These are phyloP conservation scores for Anisognathus igniventris DNA, from an alignment of 2,797 vertebrate genomes.

Conservation along the genomic window DNA sequence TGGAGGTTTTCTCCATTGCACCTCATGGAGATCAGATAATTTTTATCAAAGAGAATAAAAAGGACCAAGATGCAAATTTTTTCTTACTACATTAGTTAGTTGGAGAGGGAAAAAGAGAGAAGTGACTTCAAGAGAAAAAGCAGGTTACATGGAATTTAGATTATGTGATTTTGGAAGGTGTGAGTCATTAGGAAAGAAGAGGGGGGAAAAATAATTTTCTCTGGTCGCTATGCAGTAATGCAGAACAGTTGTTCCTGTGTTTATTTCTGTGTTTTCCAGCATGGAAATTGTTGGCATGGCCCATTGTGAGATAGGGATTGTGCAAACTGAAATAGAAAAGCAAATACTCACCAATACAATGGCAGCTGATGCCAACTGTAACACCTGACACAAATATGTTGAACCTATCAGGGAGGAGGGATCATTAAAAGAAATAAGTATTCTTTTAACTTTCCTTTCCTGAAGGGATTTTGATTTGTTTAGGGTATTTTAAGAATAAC, in stretches of 20 bases:
- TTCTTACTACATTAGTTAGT: not conserved
- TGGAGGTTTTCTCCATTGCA: not conserved
- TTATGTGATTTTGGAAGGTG: conserved; percentile 49
- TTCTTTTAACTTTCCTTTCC: conserved; percentile 17
- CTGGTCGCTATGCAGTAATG: conserved; percentile 37
- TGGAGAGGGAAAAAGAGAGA: not conserved
- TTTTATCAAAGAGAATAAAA: conserved; percentile 6
- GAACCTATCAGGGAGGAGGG: not conserved
- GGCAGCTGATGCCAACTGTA: conserved; percentile 33
- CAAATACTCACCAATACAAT: conserved; percentile 29
- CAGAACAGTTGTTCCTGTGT: conserved; percentile 61
- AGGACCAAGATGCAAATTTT: not conserved
- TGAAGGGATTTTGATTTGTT: conserved; percentile 6
- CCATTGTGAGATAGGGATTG: conserved; percentile 25
- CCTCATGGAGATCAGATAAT: not conserved
- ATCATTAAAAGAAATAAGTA: not conserved
- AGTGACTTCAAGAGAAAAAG: not conserved
- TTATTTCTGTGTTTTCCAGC: conserved; percentile 67
- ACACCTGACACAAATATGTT: conserved; percentile 2
- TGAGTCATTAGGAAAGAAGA: conserved; percentile 56
- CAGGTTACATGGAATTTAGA: conserved; percentile 23
- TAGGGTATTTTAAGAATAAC: not conserved
- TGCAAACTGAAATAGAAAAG: conserved; percentile 41
- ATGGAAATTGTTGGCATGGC: conserved; percentile 35
- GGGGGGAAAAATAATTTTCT: not conserved